A percentile compares a stretch with the other conserved stretches of the same genome.
phyloP scores from a whole-genome alignment of 2,797 vertebrate genomes.

The Podargus strigoides region DNA sequence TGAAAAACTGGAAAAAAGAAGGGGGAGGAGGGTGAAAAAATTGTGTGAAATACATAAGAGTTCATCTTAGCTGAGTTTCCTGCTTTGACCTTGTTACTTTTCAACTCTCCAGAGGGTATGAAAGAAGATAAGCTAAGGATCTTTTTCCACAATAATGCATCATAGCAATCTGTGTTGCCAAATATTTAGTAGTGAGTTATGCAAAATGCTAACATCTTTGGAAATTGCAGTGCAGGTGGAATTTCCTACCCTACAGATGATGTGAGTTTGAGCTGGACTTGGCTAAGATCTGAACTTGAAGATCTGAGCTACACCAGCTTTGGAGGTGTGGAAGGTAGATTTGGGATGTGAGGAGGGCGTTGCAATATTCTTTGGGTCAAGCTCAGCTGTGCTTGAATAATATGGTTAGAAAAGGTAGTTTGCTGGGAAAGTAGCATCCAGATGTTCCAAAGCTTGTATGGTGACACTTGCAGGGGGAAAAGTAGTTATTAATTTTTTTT shows the following conservation, averaged over 20 bases:
- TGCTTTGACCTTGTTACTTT: background rate
- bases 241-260: background rate
- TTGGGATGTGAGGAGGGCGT: background rate
- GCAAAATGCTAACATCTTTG: background rate
- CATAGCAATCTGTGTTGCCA: background rate
- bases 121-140: background rate
- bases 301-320: background rate
- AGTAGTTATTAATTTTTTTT: background rate
- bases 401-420: background rate
- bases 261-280: background rate
- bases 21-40: fast-evolving
- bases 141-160: background rate
- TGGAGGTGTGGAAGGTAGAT: background rate
- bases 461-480: background rate
- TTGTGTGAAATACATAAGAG: background rate
- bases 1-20: background rate
- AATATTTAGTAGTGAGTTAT: background rate
- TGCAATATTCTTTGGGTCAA: background rate
- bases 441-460: background rate
- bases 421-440: background rate
- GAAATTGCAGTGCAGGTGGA: background rate
- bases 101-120: background rate
- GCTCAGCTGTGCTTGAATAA: background rate
- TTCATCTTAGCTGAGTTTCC: background rate
- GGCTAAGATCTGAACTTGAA: background rate